Percentiles rank a stretch among this genome's conserved stretches.
Conservation (phyloP, 1,140 invertebrate genomes). For the Drosophila littoralis region DNA sequence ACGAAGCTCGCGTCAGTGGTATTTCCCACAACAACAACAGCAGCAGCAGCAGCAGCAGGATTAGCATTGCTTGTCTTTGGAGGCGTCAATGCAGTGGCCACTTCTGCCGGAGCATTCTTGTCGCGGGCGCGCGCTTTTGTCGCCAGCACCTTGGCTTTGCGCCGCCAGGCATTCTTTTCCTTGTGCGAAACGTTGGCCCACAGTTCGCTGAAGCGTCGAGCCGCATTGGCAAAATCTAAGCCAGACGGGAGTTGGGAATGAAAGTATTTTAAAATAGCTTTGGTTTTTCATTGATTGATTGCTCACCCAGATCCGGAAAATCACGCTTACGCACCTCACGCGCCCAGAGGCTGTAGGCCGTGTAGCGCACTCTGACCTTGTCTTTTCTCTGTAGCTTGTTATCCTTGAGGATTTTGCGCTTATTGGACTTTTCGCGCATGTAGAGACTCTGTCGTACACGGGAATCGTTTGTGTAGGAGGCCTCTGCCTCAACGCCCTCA, state of each 20-base stretch:
- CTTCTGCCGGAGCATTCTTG: conserved; percentile 3
- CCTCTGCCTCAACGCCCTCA: conserved; percentile 75
- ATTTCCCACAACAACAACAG: conserved; percentile 1
- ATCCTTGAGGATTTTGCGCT: conserved; percentile 91
- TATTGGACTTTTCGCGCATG: conserved; percentile 91
- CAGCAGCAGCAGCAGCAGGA: background rate
- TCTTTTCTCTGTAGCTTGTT: conserved; percentile 89
- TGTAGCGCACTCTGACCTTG: conserved; percentile 91
- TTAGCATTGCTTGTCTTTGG: conserved; percentile 47
- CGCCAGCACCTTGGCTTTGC: conserved; percentile 86
- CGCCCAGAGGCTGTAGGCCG: conserved; percentile 96
- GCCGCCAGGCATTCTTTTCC: conserved; percentile 85
- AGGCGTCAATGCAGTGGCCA: background rate
- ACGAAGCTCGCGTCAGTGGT: conserved; percentile 50
- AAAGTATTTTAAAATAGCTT: background rate
- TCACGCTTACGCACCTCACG: conserved; percentile 89
- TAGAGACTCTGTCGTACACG: conserved; percentile 88
- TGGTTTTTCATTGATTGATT: background rate
- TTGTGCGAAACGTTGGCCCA: conserved; percentile 90
- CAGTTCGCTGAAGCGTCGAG: conserved; percentile 92
- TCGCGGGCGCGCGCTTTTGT: conserved; percentile 74
- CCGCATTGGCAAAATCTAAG: conserved; percentile 90
- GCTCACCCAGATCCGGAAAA: conserved; percentile 87
- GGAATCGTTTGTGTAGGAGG: conserved; percentile 79
- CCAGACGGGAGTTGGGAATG: background rate